Percentiles rank a stretch among this genome's conserved stretches.
These are phyloP conservation scores for Crocuta crocuta DNA, from an alignment of 2,113 vertebrate genomes.

Conservation along the genomic window DNA sequence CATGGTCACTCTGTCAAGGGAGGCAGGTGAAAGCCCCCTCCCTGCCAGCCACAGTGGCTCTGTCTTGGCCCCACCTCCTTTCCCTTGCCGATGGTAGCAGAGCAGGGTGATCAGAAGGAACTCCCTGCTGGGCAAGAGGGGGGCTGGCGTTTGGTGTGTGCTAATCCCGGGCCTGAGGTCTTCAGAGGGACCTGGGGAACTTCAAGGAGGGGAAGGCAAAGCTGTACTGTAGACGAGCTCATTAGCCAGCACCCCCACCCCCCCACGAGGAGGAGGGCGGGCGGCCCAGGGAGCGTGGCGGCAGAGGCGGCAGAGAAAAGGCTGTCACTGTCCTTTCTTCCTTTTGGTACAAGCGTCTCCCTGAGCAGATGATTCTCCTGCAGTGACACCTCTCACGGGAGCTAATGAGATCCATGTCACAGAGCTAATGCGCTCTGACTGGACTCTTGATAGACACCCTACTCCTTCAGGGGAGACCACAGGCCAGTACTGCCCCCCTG, in stretches of 20 bases:
- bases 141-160: constrained; percentile 85
- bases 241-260: constrained; percentile 86
- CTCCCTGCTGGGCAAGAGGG: constrained; percentile 86
- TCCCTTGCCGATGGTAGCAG: constrained; percentile 51
- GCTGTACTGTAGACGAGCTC: constrained; percentile 89
- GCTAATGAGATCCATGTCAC: constrained; percentile 95
- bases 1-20: neutral
- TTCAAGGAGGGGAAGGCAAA: constrained; percentile 90
- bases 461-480: constrained; percentile 71
- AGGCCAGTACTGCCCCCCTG: constrained; percentile 37
- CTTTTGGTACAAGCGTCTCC: constrained; percentile 88
- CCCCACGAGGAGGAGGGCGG: constrained; percentile 87
- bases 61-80: constrained; percentile 55
- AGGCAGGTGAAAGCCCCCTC: constrained; percentile 68
- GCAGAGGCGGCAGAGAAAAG: constrained; percentile 83
- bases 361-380: constrained; percentile 87
- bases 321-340: constrained; percentile 91
- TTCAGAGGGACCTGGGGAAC: constrained; percentile 89
- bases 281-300: constrained; percentile 82
- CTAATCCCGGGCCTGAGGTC: constrained; percentile 89
- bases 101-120: constrained; percentile 89
- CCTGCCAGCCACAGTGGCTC: neutral
- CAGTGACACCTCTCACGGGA: constrained; percentile 92
- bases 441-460: constrained; percentile 87
- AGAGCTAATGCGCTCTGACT: constrained; percentile 93